Conservation (phyloP, 2,888 invertebrate genomes). For the Nephrotoma flavescens region DNA sequence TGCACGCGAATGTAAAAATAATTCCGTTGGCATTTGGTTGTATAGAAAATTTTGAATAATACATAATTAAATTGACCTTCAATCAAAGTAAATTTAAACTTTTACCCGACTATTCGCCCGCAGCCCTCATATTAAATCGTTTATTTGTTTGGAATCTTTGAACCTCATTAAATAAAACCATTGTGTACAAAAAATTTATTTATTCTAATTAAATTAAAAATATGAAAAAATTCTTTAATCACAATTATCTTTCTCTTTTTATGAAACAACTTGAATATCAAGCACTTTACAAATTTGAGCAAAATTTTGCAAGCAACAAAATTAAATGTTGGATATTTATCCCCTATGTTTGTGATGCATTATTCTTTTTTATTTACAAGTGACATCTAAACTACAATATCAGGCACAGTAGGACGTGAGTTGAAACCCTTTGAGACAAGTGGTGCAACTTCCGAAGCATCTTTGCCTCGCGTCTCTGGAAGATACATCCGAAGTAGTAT, state of each 20-base stretch:
- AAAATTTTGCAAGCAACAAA: background rate
- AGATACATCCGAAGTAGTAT: conserved; percentile 44
- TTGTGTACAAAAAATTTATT: background rate
- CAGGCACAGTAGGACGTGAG: conserved; percentile 31
- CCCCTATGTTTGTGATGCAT: background rate
- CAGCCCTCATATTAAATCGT: too few species aligned
- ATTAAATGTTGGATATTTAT: background rate
- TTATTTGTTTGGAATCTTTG: too few species aligned
- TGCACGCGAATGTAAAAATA: too few species aligned
- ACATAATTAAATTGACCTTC: too few species aligned
- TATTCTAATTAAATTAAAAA: background rate
- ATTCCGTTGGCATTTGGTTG: too few species aligned
- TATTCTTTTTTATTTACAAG: too few species aligned
- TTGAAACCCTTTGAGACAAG: conserved; percentile 46
- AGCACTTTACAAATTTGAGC: background rate
- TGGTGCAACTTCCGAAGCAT: conserved; percentile 46
- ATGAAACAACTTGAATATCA: background rate
- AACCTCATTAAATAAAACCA: background rate
- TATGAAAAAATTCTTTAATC: background rate
- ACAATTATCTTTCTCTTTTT: background rate
- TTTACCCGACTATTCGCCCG: too few species aligned
- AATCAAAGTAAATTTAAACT: too few species aligned
- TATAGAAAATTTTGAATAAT: too few species aligned
- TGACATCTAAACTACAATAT: background rate
- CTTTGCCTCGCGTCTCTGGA: conserved; percentile 60